phyloP scores from a whole-genome alignment of 1,140 invertebrate species.

The Reticulitermes speratus region DNA sequence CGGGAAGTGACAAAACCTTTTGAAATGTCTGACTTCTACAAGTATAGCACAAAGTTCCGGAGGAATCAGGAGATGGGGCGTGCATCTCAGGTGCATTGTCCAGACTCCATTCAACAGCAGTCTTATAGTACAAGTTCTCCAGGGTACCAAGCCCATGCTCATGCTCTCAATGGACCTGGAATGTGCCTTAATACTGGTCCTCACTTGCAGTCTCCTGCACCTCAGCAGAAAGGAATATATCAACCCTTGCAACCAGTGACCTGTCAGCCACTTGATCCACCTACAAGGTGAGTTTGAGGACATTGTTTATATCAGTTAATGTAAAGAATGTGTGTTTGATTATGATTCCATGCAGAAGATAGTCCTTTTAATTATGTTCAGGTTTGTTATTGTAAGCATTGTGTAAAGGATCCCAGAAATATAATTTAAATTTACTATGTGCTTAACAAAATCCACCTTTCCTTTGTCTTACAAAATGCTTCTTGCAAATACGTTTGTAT shows the following conservation, averaged over 20 bases:
- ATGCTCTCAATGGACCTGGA: background rate
- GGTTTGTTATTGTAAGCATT: no score
- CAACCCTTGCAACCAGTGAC: slow-evolving; percentile 51
- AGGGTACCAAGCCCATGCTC: background rate
- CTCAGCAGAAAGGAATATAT: slow-evolving; percentile 52
- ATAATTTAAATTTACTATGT: no score
- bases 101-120: background rate
- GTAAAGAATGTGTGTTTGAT: no score
- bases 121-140: background rate
- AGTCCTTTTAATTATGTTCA: no score
- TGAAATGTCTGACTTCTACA: slow-evolving; percentile 96
- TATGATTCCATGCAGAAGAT: no score
- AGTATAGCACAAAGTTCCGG: slow-evolving; percentile 91
- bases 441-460: no score
- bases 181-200: background rate
- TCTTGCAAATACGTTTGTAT: no score
- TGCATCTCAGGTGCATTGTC: background rate
- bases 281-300: background rate
- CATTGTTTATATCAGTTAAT: no score
- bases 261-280: slow-evolving; percentile 47
- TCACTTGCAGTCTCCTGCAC: slow-evolving; percentile 33
- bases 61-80: slow-evolving; percentile 45
- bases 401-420: no score
- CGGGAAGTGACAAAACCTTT: slow-evolving; percentile 93
- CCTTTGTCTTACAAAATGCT: no score